Conservation (phyloP, 2,888 invertebrate species). For the Capitulum mitella region DNA sequence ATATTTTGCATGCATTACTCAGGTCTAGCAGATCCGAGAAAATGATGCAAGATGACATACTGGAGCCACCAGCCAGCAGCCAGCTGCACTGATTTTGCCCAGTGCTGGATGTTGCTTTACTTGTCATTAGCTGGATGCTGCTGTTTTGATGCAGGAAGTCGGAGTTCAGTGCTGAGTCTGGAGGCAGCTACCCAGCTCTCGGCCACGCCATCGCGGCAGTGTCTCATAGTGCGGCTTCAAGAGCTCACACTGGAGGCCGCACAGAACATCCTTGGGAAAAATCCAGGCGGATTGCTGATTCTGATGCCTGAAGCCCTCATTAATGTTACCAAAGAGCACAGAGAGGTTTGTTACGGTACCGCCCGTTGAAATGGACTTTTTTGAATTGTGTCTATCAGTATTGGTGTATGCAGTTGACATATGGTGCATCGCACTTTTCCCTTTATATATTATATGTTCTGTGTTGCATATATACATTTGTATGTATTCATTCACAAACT, state of each 20-base stretch:
- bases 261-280: slow-evolving; percentile 31
- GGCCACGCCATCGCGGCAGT: slow-evolving; percentile 32
- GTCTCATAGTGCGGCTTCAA: slow-evolving; percentile 33
- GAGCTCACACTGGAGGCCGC: slow-evolving; percentile 33
- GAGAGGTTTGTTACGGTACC: too few species aligned
- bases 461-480: slow-evolving; percentile 15
- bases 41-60: too few species aligned
- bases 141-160: slow-evolving; percentile 31
- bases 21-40: too few species aligned
- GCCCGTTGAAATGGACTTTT: too few species aligned
- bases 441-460: background rate
- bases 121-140: too few species aligned
- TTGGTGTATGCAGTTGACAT: too few species aligned
- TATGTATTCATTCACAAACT: slow-evolving; percentile 21
- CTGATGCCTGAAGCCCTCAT: slow-evolving; percentile 32
- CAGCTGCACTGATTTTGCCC: too few species aligned
- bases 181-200: slow-evolving; percentile 34
- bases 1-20: too few species aligned
- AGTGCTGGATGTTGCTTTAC: too few species aligned
- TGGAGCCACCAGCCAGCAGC: too few species aligned
- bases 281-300: slow-evolving; percentile 34
- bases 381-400: too few species aligned
- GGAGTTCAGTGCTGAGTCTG: slow-evolving; percentile 34
- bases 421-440: too few species aligned
- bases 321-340: background rate